These are phyloP conservation scores for Leptinotarsa defecta DNA, from an alignment of 1,140 invertebrate genomes.

Conservation along the genomic window DNA sequence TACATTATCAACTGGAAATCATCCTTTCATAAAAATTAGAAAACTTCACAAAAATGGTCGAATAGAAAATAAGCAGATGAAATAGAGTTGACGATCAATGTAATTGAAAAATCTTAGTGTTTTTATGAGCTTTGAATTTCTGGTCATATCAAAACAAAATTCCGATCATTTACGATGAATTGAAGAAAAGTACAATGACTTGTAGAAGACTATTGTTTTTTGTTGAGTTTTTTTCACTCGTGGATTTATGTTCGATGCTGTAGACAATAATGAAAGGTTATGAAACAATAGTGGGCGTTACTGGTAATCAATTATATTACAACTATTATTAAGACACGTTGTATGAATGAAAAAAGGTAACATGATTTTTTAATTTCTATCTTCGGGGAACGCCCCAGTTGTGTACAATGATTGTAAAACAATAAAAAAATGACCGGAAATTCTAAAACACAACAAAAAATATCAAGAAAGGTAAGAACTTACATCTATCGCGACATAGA, in stretches of 20 bases:
- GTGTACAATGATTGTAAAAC: constrained; percentile 14
- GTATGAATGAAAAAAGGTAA: constrained; percentile 24
- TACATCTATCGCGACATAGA: no score
- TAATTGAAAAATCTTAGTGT: no score
- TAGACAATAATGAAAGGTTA: constrained; percentile 28
- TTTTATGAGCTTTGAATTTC: no score
- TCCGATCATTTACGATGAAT: neutral
- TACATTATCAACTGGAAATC: no score
- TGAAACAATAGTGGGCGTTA: constrained; percentile 26
- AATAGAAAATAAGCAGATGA: no score
- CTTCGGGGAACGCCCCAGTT: constrained; percentile 4
- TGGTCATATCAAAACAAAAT: neutral
- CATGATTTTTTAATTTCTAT: constrained; percentile 14
- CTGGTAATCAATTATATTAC: constrained; percentile 26
- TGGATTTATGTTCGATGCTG: constrained; percentile 1
- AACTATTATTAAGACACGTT: constrained; percentile 27
- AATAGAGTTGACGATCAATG: no score
- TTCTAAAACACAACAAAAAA: neutral
- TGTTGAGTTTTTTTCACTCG: neutral
- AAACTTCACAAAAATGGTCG: no score
- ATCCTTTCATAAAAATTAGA: neutral
- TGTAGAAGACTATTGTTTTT: neutral
- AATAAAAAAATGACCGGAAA: constrained; percentile 17
- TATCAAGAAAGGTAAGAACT: no score
- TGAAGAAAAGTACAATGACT: constrained; percentile 1